Evolutionary conservation across 2,113 vertebrate species (phyloP).

Genomic region (Entosphenus tridentatus): DNA sequence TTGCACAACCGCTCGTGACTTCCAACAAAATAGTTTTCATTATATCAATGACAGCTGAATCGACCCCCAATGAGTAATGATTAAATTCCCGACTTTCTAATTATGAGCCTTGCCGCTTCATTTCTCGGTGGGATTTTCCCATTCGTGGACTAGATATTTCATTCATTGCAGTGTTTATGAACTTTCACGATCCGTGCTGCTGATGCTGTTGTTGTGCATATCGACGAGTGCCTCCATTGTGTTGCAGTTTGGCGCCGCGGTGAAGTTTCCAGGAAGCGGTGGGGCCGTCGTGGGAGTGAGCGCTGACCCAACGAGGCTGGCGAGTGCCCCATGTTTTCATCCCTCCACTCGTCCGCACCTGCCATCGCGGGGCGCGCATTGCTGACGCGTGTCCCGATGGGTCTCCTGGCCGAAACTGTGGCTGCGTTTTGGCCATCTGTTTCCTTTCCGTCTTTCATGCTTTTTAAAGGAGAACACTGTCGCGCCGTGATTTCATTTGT

Average conservation of each 20-base stretch:
- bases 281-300: slow-evolving; percentile 40
- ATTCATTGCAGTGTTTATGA: not conserved
- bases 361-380: not conserved
- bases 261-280: slow-evolving; percentile 41
- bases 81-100: too few relatives aligned
- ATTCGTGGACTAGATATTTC: not conserved
- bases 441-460: not conserved
- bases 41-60: too few relatives aligned
- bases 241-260: slow-evolving; percentile 33
- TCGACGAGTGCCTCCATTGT: not conserved
- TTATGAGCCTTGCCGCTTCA: not conserved
- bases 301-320: slow-evolving; percentile 22
- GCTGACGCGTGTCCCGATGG: not conserved
- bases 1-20: too few relatives aligned
- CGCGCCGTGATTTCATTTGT: not conserved
- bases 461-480: not conserved
- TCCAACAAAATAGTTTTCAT: too few relatives aligned
- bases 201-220: not conserved
- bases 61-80: too few relatives aligned
- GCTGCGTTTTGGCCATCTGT: not conserved
- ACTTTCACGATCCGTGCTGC: not conserved
- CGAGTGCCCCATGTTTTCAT: slow-evolving; percentile 12
- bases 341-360: not conserved
- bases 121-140: not conserved
- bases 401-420: not conserved